Base-by-base conservation (phyloP, 1,140 invertebrate species). In the Anastrepha ludens region DNA sequence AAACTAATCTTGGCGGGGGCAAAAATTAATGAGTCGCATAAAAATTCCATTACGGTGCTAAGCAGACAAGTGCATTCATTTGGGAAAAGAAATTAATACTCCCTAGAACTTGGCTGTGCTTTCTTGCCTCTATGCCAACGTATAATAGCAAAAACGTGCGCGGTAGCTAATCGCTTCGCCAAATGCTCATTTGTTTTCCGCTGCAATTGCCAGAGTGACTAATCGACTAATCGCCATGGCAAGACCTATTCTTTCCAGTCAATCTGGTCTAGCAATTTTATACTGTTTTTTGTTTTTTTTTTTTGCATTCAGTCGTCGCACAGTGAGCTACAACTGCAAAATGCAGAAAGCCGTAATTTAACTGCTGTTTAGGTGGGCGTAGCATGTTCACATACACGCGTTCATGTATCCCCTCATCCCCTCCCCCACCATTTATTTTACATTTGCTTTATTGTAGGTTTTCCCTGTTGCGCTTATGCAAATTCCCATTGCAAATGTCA, bases 141-240 rank as follows among this genome's bases (percentile, higher is more conserved):
- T 39, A 20, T 20, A 67, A n/a, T 81, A n/a, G 74, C 47, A 9
- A n/a, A 81, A 81, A 58, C 74, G 50, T 81, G 74, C 2, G n/a
- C 20, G 47, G 15, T 20, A 4, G 74, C 74, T 81, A 81, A 81
- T 81, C 74, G 74, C n/a, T 29, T 50, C 9, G 74, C n/a, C 74
- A 81, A 55, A 55, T 81, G 74, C 47, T n/a, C 47, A 55, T 50
- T 81, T 55, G 74, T 20, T 81, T 50, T 29, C 74, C 47, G 1
- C n/a, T 55, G 47, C 1, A 20, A 81, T 13, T 13, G 74, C 44
- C n/a, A 81, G 74, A 47, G 44, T 81, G 74, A 81, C 47, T 81
- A 81, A 81, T 81, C 74, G 74, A 81, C 47, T 81, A 81, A 81
- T 81, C 74, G 74, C 74, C 47, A 81, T 58, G n/a, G n/a, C 17